These are phyloP conservation scores for Melieria omissa DNA, from an alignment of 2,888 invertebrate species.

Conservation along the genomic window DNA sequence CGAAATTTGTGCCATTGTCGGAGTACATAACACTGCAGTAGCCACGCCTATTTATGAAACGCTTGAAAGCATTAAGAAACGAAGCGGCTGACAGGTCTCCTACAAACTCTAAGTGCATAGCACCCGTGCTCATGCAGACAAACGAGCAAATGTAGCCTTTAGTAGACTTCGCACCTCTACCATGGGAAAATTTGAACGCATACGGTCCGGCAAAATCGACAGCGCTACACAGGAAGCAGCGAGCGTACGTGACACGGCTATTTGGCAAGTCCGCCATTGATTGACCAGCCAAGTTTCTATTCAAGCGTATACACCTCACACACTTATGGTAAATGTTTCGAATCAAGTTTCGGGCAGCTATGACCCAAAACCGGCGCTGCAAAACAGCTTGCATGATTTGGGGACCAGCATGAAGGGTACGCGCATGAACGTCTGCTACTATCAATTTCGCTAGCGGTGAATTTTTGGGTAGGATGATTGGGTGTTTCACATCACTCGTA, in stretches of 20 bases:
- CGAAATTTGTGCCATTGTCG: constrained; percentile 35
- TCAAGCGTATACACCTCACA: background rate
- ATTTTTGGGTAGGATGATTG: background rate
- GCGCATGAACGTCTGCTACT: background rate
- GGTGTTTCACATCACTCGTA: background rate
- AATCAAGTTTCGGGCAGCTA: constrained; percentile 4
- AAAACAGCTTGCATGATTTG: background rate
- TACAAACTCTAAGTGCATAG: constrained; percentile 18
- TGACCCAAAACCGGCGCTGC: background rate
- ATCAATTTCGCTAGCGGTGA: background rate
- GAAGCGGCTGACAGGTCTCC: constrained; percentile 29
- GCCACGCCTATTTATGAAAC: constrained; percentile 37
- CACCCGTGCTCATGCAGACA: no score
- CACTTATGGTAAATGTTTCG: background rate
- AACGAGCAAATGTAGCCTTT: constrained; percentile 23
- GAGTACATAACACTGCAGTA: constrained; percentile 29
- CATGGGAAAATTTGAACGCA: background rate
- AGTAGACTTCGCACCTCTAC: constrained; percentile 8
- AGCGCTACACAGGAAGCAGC: constrained; percentile 3
- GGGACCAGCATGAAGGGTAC: no score
- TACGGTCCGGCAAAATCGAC: constrained; percentile 19
- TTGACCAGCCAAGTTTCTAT: background rate
- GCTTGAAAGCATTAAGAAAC: no score
- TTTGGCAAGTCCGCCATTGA: constrained; percentile 16
- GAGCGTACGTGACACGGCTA: background rate